These are phyloP conservation scores for Myopa testacea DNA, from an alignment of 2,888 invertebrate genomes.

Conservation along the genomic window DNA sequence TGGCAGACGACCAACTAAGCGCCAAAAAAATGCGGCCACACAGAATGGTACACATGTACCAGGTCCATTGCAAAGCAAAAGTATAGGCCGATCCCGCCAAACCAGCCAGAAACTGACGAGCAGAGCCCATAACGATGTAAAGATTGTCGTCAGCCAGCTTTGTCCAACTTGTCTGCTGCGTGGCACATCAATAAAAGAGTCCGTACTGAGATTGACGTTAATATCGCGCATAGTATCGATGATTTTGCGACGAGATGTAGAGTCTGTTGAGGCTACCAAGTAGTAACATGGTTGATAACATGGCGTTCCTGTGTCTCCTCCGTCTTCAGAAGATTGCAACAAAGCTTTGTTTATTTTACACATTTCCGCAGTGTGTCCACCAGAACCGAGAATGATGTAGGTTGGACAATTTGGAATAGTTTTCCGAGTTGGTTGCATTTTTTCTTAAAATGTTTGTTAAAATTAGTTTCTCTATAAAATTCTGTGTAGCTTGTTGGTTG, in stretches of 20 bases:
- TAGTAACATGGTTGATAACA: slow-evolving; percentile 69
- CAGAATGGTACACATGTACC: slow-evolving; percentile 96
- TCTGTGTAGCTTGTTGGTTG: no score
- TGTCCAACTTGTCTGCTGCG: slow-evolving; percentile 91
- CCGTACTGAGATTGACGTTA: slow-evolving; percentile 66
- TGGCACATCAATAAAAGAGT: slow-evolving; percentile 74
- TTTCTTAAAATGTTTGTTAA: no score
- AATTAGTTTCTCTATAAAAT: no score
- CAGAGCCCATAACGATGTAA: slow-evolving; percentile 82
- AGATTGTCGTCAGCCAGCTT: slow-evolving; percentile 81
- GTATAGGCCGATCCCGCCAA: slow-evolving; percentile 78
- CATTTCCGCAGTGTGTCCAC: slow-evolving; percentile 92
- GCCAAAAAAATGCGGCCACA: slow-evolving; percentile 79
- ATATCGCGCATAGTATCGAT: slow-evolving; percentile 68
- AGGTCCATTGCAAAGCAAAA: slow-evolving; percentile 94
- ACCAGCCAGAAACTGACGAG: slow-evolving; percentile 78
- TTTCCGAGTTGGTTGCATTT: no score
- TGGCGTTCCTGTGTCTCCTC: neutral
- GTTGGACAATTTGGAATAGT: slow-evolving; percentile 45
- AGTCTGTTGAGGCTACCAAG: slow-evolving; percentile 82
- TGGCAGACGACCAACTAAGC: slow-evolving; percentile 74
- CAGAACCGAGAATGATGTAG: slow-evolving; percentile 66
- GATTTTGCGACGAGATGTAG: slow-evolving; percentile 79
- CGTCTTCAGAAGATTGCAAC: slow-evolving; percentile 41
- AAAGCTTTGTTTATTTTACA: slow-evolving; percentile 77